Evolutionary conservation across 1,140 invertebrate species (phyloP), one percentile per base, ranked within the genome.

Genomic region (Polypedilum vanderplanki): DNA sequence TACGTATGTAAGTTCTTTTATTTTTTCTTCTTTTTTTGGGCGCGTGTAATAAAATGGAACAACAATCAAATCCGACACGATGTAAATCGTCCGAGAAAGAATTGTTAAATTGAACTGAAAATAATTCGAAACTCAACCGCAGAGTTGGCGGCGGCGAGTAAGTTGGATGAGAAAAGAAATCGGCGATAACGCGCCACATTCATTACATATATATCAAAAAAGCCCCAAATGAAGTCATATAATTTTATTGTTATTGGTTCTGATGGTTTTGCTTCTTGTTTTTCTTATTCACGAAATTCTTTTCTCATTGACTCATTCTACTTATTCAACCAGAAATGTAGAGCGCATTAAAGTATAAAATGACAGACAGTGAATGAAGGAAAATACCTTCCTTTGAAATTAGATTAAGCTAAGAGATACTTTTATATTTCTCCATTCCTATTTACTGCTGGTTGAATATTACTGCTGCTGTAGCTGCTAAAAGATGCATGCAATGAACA

Each of bases 221-320:
- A 70, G 20, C 17, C 17, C 20, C 17, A 70, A 70, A 70, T 70
- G 65, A 70, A 70, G 65, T 70, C 65, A 70, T 70, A 70, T 70
- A 70, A 70, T 70, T 70, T 70, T 70, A 70, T 70, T 20, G 65
- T 70, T 70, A 70, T 70, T 70, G 65, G 65, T 70, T 70, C 20
- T 70, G 65, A 70, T 70, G 65, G 65, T 70, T 70, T 70, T 70
- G 15, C 17, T 70, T 20, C 65, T 57, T 70, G 65, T 18, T 67
- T 57, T 57, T 57, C 46, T 57, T 57, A n/a, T 57, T 57, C 24
- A 33, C 24, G 5, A 33, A 33, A 33, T 33, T 33, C 24, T 33
- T 33, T 33, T 33, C 24, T 33, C 24, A 33, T 33, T 33, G 24
- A 33, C 24, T 33, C 24, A 33, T 33, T 33, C 24, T 33, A 3